Base-by-base conservation (phyloP, 2,888 invertebrate genomes). In the Elysia crispata region DNA sequence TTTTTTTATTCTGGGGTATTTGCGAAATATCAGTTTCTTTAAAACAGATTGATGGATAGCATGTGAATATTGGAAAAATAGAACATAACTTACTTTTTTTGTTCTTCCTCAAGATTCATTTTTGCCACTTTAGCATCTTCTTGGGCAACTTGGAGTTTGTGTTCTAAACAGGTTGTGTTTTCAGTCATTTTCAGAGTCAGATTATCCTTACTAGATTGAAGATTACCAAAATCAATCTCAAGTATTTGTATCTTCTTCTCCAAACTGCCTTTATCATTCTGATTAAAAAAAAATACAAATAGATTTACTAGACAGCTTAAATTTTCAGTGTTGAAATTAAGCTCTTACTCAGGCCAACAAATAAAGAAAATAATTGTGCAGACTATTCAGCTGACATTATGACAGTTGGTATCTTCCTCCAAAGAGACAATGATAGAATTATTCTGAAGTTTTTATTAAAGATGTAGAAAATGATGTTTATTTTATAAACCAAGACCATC, bases 231-330 rank as follows among this genome's bases (percentile, higher is more conserved):
- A 31, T 77, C 77, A 20, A 57, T 31, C 33, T 77, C 77, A 13
- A 77, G 49, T 54, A 5, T 67, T 72, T 77, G 62, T 49, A 82
- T 20, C 50, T 60, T 64, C 25, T 69, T 77, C 28, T 77, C 80
- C 54, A 82, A 31, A 20, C 62, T 80, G n/a, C 73, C 78, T 79
- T 81, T 82, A 18, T 80, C 78, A 76, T 75, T 66, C 86, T 86
- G 75, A 31, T 41, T 60, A n/a, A 11, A 25, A 69, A 8, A 66
- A 50, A 66, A 49, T 15, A 50, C 20, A 41, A 23, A 0, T 25
- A 74, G n/a, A 1, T 0, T n/a, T 6, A 18, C 18, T 50, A 15
- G 1, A 50, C 1, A 50, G 28, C 73, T 69, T 13, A 31, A 15
- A 41, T 23, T 23, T 20, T 33, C n/a, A n/a, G n/a, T n/a, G n/a